phyloP scores from a whole-genome alignment of 2,888 invertebrate genomes.

The Herminia tarsipennalis region DNA sequence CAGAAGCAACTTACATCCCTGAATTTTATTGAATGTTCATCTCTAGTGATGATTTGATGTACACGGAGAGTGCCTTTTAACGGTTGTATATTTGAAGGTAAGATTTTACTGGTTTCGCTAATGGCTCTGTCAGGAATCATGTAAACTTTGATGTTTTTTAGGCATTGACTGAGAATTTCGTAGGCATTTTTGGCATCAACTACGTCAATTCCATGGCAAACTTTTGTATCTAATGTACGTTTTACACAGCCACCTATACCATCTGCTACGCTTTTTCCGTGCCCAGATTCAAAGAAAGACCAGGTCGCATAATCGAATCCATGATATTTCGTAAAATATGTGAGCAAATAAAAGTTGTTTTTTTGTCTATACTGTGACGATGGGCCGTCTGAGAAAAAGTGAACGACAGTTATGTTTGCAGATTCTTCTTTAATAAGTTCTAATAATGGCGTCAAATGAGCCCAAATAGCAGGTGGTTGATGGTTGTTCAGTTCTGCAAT shows the following conservation, averaged over 20 bases:
- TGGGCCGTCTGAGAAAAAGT: conserved; percentile 22
- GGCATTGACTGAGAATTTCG: background rate
- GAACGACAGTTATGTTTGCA: background rate
- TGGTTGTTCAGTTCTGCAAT: conserved; percentile 6
- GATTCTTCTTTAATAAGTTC: background rate
- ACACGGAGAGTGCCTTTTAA: conserved; percentile 16
- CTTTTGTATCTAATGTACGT: conserved; percentile 32
- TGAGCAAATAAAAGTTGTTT: conserved; percentile 19
- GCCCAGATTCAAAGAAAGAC: conserved; percentile 19
- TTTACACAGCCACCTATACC: conserved; percentile 33
- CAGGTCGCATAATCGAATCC: conserved; percentile 15
- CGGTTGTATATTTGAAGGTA: conserved; percentile 5
- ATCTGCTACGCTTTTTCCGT: conserved; percentile 21
- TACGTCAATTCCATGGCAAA: conserved; percentile 32
- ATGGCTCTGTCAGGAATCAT: conserved; percentile 7
- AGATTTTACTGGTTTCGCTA: background rate
- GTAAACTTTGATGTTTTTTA: conserved; percentile 3
- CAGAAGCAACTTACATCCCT: conserved; percentile 9
- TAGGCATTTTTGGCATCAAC: conserved; percentile 24
- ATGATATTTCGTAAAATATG: conserved; percentile 4
- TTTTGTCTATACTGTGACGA: conserved; percentile 22
- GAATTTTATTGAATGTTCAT: conserved; percentile 1
- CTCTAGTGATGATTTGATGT: conserved; percentile 14
- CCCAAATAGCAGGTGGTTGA: conserved; percentile 15
- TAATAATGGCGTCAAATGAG: conserved; percentile 10